Conservation (phyloP, 2,888 invertebrate species). For the Harpalus rubripes region DNA sequence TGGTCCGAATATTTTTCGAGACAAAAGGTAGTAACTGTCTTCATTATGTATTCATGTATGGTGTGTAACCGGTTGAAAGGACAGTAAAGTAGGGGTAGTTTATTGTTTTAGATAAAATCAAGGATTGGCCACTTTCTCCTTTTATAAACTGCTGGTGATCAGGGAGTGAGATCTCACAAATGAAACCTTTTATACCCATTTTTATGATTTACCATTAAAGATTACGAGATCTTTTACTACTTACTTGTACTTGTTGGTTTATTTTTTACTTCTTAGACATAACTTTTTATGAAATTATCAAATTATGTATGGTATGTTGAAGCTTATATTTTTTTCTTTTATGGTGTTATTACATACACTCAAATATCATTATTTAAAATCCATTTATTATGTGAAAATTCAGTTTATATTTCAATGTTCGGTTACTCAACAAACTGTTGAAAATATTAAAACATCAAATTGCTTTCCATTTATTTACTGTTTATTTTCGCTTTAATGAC, state of each 20-base stretch:
- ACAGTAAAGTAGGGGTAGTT: constrained; percentile 25
- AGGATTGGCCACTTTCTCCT: constrained; percentile 14
- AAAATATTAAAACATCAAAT: constrained; percentile 1
- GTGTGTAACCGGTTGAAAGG: constrained; percentile 28
- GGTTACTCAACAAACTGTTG: not conserved
- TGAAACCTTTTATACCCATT: constrained; percentile 12
- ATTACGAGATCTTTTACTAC: constrained; percentile 4
- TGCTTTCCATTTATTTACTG: not conserved
- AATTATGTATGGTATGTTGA: no score
- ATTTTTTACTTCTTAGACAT: no score
- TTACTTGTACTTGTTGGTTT: not conserved
- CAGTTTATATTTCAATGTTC: not conserved
- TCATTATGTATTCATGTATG: constrained; percentile 55
- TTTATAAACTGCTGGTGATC: constrained; percentile 22
- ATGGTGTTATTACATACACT: no score
- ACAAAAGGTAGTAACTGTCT: constrained; percentile 14
- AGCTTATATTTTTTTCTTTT: no score
- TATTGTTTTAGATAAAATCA: constrained; percentile 55
- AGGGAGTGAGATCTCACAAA: not conserved
- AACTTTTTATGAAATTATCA: no score
- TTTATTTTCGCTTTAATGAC: not conserved
- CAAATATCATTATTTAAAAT: not conserved
- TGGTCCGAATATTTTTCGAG: constrained; percentile 21
- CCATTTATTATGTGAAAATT: not conserved
- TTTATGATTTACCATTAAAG: constrained; percentile 4